Conservation (phyloP, 2,797 vertebrate genomes). For the Lepus townsendii region DNA sequence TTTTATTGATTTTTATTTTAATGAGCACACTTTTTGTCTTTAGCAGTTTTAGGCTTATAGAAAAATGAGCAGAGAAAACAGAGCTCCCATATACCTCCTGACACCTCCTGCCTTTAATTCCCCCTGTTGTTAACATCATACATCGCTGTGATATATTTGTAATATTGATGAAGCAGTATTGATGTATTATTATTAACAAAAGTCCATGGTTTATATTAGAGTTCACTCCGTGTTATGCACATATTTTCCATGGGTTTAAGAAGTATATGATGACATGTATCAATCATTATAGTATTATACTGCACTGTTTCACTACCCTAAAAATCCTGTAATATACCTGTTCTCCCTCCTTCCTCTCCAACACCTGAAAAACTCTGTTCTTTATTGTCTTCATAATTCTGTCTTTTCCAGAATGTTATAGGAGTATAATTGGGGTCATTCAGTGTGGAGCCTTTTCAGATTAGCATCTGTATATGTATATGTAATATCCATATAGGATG, state of each 20-base stretch:
- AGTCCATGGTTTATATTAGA: not conserved
- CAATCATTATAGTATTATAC: not conserved
- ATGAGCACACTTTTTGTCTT: not conserved
- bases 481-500: not conserved
- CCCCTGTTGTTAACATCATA: not conserved
- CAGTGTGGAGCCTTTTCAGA: not conserved
- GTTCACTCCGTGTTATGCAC: not conserved
- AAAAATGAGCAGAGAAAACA: not conserved
- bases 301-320: not conserved
- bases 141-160: not conserved
- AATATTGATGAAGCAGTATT: not conserved
- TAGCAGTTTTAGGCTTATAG: constrained; percentile 7
- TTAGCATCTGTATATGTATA: not conserved
- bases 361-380: not conserved
- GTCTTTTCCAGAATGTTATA: not conserved
- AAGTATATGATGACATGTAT: not conserved
- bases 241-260: not conserved
- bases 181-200: not conserved
- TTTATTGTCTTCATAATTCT: not conserved
- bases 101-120: no score
- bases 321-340: not conserved
- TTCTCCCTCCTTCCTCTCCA: not conserved
- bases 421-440: not conserved
- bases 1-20: not conserved
- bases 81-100: not conserved